Evolutionary conservation across 2,888 invertebrate genomes (phyloP), one percentile per base, ranked within the genome.

Genomic region (Spilosoma lubricipeda): DNA sequence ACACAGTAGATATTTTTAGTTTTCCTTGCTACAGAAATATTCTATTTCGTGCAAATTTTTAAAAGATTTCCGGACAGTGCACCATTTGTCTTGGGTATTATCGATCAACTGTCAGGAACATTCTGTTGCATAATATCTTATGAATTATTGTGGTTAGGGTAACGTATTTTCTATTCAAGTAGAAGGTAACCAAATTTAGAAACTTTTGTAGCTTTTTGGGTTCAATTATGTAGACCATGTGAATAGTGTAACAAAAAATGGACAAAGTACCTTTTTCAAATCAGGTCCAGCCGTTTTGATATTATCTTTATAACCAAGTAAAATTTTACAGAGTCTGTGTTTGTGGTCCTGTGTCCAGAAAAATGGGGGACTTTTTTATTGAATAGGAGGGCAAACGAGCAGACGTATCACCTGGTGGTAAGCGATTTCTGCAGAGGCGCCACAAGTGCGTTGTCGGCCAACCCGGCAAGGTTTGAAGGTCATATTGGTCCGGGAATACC

Each of bases 111-210:
- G 72, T 67, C 72, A 52, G 56, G 56, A 67, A 67, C 39, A 33
- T 72, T 72, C 56, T 42, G 56, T 67, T 67, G 42, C 42, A 59
- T 59, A 59, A 67, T 72, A 67, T 67, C 23, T 72, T 67, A 20
- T 59, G 42, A 39, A 63, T 70, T 59, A 15, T 27, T 70, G 70
- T 59, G 27, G 39, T 33, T 8, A 20, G 56, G 65, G 66, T 30
- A 52, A 33, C 56, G 30, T 56, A 36, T 56, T 18, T 56, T 67
- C 27, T 52, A 30, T 72, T 48, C 42, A 23, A 27, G 20, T 36
- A n/a, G 33, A 39, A 56, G 23, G 13, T 56, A 48, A 59, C 56
- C 0, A 27, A 13, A 68, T 52, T 11, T 33, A 52, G 36, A 13
- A 39, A 36, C n/a, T 39, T 13, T 39, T 66, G 0, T 7, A n/a